Base-by-base conservation (phyloP, 2,888 invertebrate species). In the Philonicus albiceps region DNA sequence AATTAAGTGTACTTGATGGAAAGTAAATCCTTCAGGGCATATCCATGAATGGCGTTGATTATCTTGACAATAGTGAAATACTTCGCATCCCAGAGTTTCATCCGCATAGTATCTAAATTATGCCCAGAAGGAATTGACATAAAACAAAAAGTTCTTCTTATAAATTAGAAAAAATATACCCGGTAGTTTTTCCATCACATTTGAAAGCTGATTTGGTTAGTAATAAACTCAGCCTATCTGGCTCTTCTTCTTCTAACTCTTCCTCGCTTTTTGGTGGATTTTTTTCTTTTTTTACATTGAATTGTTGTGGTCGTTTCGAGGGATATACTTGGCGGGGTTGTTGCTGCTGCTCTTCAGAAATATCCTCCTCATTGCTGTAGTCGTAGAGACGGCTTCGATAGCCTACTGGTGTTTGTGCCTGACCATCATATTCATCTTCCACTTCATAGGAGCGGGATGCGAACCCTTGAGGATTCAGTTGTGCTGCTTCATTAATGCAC, bases 41-140 rank as follows among this genome's bases (percentile, higher is more conserved):
- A 98, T 96, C 97, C 98, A 98, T 2, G 97, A 97, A 92, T 98
- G 97, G 90, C 95, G 96, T 55, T 96, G 96, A 89, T 95, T 96
- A 89, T 97, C 97, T 91, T 97, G 97, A 91, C 98, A 98, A 92
- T 98, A 98, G 91, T 98, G 98, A 94, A 98, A 98, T 55, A 98
- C 97, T 92, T 98, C 97, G 90, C 98, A 98, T 90, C 95, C 95
- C 31, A 98, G 94, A 74, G 96, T 96, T 90, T 97, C 96, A 90
- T 98, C 98, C 34, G 98, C 98, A 91, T 98, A 98, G 93, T 98
- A 98, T 8, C 92, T 92, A 49, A 80, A 64, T 19, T 49, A 19
- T 19, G 49, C n/a, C 3, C 49, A 49, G 1, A n/a, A 49, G 40
- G 27, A 80, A 80, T 75, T 31, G n/a, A n/a, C n/a, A n/a, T 64